These are phyloP conservation scores for Rhegmatorhina hoffmannsi DNA, from an alignment of 2,113 vertebrate genomes.

Conservation along the genomic window DNA sequence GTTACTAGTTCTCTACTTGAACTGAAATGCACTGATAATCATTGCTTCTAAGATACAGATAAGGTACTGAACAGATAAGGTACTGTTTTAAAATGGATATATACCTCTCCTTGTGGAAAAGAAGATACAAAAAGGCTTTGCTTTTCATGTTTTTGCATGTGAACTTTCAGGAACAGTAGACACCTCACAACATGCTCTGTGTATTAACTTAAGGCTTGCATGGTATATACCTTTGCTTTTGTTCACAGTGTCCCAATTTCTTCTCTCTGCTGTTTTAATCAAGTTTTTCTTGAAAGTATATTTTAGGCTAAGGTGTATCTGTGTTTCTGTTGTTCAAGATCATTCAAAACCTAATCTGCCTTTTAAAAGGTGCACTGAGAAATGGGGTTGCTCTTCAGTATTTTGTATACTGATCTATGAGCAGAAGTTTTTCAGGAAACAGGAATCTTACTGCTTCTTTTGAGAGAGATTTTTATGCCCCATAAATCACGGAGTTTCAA, in stretches of 20 bases:
- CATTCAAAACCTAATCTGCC: background rate
- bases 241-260: background rate
- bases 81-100: background rate
- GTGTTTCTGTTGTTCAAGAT: background rate
- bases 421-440: background rate
- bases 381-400: background rate
- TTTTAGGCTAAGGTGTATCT: background rate
- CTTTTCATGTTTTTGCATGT: background rate
- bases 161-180: background rate
- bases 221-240: background rate
- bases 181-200: background rate
- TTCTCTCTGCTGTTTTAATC: background rate
- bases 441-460: background rate
- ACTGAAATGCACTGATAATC: background rate
- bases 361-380: background rate
- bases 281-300: background rate
- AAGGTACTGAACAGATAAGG: background rate
- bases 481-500: conserved; percentile 16
- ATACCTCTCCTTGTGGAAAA: background rate
- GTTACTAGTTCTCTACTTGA: background rate
- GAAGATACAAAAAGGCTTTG: background rate
- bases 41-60: background rate
- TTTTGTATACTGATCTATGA: background rate
- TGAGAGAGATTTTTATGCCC: background rate
- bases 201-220: background rate